Conservation (phyloP, 1,140 invertebrate species). For the Trichonephila clavata region DNA sequence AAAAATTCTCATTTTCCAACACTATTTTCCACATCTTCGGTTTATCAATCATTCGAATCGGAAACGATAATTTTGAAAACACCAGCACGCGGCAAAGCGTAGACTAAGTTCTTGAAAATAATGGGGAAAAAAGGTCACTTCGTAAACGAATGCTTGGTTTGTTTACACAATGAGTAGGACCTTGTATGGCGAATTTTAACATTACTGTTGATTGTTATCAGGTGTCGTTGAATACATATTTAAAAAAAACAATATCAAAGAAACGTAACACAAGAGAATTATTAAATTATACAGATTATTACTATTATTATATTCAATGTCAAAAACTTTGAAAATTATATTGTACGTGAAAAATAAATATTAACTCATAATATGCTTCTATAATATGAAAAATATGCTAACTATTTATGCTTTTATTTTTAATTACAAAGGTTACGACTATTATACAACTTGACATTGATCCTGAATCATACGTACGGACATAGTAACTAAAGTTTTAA, state of each 20-base stretch:
- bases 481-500: too few species aligned
- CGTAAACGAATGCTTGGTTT: neutral
- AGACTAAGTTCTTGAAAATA: slow-evolving; percentile 2
- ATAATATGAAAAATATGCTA: too few species aligned
- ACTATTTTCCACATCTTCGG: slow-evolving; percentile 25
- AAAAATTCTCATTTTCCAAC: slow-evolving; percentile 2
- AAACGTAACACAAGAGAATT: neutral
- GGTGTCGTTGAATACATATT: neutral
- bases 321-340: too few species aligned
- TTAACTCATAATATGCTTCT: too few species aligned
- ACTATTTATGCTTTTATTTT: too few species aligned
- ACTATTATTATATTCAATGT: too few species aligned
- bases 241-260: neutral
- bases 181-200: neutral
- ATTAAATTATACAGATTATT: too few species aligned
- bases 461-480: too few species aligned
- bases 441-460: too few species aligned
- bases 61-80: neutral
- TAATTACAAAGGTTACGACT: too few species aligned
- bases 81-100: neutral
- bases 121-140: neutral
- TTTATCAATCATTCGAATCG: slow-evolving; percentile 54
- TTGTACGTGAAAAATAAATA: too few species aligned
- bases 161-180: neutral
- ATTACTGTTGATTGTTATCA: neutral